phyloP scores from a whole-genome alignment of 2,888 invertebrate genomes.

The Limenitis arthemis region DNA sequence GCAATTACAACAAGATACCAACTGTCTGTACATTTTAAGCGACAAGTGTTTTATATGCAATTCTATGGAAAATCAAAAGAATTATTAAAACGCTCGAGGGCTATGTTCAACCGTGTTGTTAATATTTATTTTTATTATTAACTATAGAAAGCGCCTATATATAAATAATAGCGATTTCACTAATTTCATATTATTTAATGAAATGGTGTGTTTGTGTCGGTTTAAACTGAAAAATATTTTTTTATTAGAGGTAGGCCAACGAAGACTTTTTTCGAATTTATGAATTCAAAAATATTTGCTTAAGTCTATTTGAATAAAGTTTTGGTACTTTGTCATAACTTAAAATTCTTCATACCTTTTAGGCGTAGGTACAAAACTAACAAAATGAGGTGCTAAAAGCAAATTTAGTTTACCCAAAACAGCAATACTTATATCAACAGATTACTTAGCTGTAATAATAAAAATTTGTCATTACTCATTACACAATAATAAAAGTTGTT shows the following conservation, averaged over 20 bases:
- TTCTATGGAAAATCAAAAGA: conserved; percentile 7
- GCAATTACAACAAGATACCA: conserved; percentile 45
- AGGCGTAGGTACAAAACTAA: conserved; percentile 2
- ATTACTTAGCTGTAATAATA: not conserved
- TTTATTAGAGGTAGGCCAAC: too few species aligned
- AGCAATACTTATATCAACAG: not conserved
- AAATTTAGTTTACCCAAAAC: not conserved
- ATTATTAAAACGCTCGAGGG: conserved; percentile 6
- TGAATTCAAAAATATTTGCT: too few species aligned
- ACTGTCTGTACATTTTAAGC: conserved; percentile 34
- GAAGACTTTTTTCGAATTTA: too few species aligned
- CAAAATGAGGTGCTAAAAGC: conserved; percentile 2
- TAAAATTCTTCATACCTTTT: not conserved
- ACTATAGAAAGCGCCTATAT: not conserved
- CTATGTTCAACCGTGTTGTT: conserved; percentile 4
- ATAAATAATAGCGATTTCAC: too few species aligned
- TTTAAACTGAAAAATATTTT: too few species aligned
- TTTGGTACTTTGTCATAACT: not conserved
- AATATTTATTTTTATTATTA: conserved; percentile 1
- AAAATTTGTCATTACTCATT: too few species aligned
- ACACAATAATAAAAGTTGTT: too few species aligned
- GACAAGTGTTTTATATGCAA: conserved; percentile 15
- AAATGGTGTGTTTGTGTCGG: too few species aligned
- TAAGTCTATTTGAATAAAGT: too few species aligned
- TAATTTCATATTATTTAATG: too few species aligned